Base-by-base conservation (phyloP, 2,797 vertebrate genomes). In the Valencia hispanica region DNA sequence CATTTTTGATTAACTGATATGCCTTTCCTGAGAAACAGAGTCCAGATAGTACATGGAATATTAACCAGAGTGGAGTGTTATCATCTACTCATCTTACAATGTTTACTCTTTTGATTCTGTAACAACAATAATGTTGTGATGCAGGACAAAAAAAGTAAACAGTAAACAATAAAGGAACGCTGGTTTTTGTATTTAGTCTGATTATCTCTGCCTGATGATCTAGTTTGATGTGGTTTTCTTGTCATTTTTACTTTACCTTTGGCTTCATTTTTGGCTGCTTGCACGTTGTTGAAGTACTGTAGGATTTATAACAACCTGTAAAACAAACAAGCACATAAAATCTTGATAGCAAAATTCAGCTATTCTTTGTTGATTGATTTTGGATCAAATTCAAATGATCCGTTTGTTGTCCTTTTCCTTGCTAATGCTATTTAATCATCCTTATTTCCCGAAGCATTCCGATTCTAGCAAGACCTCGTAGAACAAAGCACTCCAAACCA, bases 401-500 rank as follows among this genome's bases (percentile, higher is more conserved):
- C 36, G n/a, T 57, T 73, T 32, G 4, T 17, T n/a, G 27, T 55
- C 27, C 63, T 0, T 25, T 22, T 1, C 20, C 65, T 18, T 41
- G 36, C 50, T 45, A 25, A 18, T 48, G 30, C 66, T 71, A 50
- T 50, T 55, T 45, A 41, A 71, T 68, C 39, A 45, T 30, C 14
- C 22, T 63, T 2, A 8, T 48, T 65, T 80, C 22, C 22, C 9
- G 34, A 45, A 59, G 57, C 75, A 65, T 45, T 32, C 50, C 36
- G 14, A 32, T n/a, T 30, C 9, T 45, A 70, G 27, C 55, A 12
- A 27, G 17, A 55, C 11, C 8, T 25, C 17, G 39, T 39, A 15
- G 73, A 74, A 63, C 36, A 48, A 32, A 72, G 27, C 3, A 72
- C 66, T n/a, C n/a, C 27, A 32, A 78, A 69, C 76, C 55, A 70